A percentile compares a stretch with the other conserved stretches of the same genome.
Evolutionary conservation across 2,113 vertebrate species (phyloP).

Genomic region (Plecturocebus donacophilus): DNA sequence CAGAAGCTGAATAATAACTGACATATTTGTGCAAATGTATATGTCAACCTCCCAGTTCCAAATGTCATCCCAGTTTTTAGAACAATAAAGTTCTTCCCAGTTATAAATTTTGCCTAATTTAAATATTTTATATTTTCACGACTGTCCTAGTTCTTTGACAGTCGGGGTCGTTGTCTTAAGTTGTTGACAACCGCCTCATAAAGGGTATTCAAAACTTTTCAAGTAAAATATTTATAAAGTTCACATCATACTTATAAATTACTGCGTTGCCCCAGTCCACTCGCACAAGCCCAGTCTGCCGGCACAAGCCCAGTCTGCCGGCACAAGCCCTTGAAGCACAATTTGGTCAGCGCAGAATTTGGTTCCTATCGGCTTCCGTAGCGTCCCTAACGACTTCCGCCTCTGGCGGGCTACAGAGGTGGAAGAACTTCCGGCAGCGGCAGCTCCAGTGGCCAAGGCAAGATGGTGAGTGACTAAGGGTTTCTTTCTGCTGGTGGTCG

Average conservation of each 20-base stretch:
- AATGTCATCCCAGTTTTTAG: background rate
- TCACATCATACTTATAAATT: accelerated
- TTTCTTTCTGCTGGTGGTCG: constrained; percentile 33
- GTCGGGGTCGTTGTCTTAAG: background rate
- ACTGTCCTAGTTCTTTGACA: background rate
- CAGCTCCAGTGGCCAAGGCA: background rate
- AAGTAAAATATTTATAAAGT: background rate
- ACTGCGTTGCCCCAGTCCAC: accelerated
- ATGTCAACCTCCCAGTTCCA: background rate
- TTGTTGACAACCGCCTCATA: background rate
- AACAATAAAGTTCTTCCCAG: background rate
- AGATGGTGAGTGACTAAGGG: constrained; percentile 80
- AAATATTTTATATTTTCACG: background rate
- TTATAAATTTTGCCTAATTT: background rate
- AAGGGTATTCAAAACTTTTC: background rate
- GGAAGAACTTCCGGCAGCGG: constrained; percentile 59
- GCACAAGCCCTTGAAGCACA: accelerated
- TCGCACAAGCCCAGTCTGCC: background rate
- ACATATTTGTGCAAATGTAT: background rate
- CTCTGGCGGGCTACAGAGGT: accelerated
- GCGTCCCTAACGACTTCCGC: constrained; percentile 38
- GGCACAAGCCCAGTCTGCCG: accelerated
- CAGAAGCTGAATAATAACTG: background rate
- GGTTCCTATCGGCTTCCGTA: constrained; percentile 5
- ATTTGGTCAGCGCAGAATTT: background rate